These are phyloP conservation scores for Tachystola acroxantha DNA, from an alignment of 2,888 invertebrate genomes.

Conservation along the genomic window DNA sequence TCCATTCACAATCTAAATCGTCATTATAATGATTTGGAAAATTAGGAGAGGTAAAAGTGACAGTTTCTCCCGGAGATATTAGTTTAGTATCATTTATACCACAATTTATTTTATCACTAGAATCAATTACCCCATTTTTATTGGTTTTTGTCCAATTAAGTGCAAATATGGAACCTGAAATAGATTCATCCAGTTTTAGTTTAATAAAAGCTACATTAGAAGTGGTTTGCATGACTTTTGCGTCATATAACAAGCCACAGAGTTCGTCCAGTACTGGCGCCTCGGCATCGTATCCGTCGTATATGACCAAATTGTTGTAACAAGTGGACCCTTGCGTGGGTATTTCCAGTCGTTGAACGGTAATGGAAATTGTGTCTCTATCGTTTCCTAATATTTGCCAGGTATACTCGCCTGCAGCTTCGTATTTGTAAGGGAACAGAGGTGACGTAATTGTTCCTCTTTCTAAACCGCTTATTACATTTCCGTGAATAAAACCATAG, in stretches of 20 bases:
- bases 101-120: slow-evolving; percentile 40
- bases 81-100: slow-evolving; percentile 45
- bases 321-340: slow-evolving; percentile 40
- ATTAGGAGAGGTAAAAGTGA: slow-evolving; percentile 83
- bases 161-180: slow-evolving; percentile 60
- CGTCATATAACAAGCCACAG: slow-evolving; percentile 71
- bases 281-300: slow-evolving; percentile 85
- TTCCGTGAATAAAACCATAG: slow-evolving; percentile 83
- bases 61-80: slow-evolving; percentile 27
- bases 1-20: slow-evolving; percentile 86
- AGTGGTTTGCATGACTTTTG: slow-evolving; percentile 60
- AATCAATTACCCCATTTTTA: slow-evolving; percentile 12
- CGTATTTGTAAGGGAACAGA: slow-evolving; percentile 80
- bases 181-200: slow-evolving; percentile 57
- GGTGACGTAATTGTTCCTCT: slow-evolving; percentile 88
- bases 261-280: slow-evolving; percentile 73
- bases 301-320: slow-evolving; percentile 67
- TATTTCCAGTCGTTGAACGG: slow-evolving; percentile 45
- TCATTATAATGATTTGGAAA: slow-evolving; percentile 83
- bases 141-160: slow-evolving; percentile 43
- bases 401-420: slow-evolving; percentile 59
- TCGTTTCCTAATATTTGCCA: slow-evolving; percentile 84
- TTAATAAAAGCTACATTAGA: slow-evolving; percentile 82
- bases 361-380: slow-evolving; percentile 32
- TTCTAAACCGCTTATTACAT: slow-evolving; percentile 80